Evolutionary conservation across 1,140 invertebrate genomes (phyloP), one percentile per base, ranked within the genome.

Genomic region (Anagrus nilaparvatae): DNA sequence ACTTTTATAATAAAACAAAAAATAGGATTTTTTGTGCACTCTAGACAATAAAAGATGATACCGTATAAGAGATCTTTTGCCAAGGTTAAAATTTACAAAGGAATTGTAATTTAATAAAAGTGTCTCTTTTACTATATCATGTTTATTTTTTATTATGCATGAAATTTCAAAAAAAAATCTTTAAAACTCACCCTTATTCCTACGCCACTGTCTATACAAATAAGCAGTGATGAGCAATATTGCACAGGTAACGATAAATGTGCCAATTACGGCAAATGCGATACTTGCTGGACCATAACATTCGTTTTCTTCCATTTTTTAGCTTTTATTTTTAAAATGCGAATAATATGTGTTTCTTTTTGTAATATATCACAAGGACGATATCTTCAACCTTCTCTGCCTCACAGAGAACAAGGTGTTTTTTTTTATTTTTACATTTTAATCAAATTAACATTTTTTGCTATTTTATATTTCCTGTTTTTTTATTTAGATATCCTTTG

Each of bases 221-320:
- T 69, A 48, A 18, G 56, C 61, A 18, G 56, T 62, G 19, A 73
- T 44, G 21, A 52, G 61, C 21, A 68, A 44, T 14, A 72, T 54
- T 3, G 73, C 44, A 21, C 70, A 48, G 27, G 70, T 73, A 16
- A 64, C 59, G 24, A 71, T 53, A 53, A 75, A 69, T 38, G 73
- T 76, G 18, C 73, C 72, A 49, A 76, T 56, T 19, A 75, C 70
- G 44, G 73, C 71, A 16, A 72, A 73, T 43, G 67, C 71, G 28
- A 77, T 56, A 46, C 67, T 70, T 13, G 67, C 70, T 23, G 64
- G 52, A 16, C 58, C 56, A 51, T 66, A 74, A 51, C 69, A 71
- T 27, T 49, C 49, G 19, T 47, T 46, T 37, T 52, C 52, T 43
- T 49, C 49, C 40, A 46, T 46, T 17, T 38, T 23, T 25, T 41